Percentiles rank a stretch among this genome's conserved stretches.
These are phyloP conservation scores for Thinocorus orbignyianus DNA, from an alignment of 2,113 vertebrate species.

Conservation along the genomic window DNA sequence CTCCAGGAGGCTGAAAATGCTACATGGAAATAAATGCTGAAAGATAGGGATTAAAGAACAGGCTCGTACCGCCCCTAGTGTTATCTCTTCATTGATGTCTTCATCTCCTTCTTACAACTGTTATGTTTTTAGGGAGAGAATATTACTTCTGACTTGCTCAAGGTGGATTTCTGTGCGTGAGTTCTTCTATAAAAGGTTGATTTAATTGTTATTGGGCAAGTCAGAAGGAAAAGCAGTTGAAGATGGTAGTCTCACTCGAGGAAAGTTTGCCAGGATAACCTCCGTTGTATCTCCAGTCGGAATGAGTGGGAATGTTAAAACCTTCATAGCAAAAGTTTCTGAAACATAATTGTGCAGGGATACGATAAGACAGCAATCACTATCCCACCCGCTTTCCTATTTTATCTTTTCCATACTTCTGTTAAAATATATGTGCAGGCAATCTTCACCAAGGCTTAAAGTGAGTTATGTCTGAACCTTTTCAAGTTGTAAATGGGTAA, in stretches of 20 bases:
- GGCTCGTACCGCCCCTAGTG: fast-evolving
- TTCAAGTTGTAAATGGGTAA: not conserved
- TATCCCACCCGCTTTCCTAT: not conserved
- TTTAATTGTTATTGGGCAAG: not conserved
- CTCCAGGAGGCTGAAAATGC: not conserved
- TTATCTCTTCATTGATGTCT: not conserved
- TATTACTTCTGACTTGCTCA: not conserved
- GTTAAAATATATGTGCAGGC: not conserved
- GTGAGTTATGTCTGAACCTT: not conserved
- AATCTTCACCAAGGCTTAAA: not conserved
- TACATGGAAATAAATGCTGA: not conserved
- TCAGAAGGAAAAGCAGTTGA: not conserved
- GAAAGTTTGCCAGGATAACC: not conserved
- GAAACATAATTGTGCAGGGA: fast-evolving
- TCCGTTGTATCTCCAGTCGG: not conserved
- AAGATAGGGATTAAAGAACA: not conserved
- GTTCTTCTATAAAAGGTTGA: not conserved
- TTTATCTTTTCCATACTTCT: not conserved
- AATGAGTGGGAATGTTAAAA: not conserved
- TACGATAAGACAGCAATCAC: not conserved
- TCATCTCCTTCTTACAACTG: not conserved
- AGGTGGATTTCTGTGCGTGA: not conserved
- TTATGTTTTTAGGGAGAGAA: not conserved
- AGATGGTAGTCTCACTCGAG: not conserved
- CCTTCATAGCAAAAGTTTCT: not conserved